Base-by-base conservation (phyloP, 2,888 invertebrate species). In the Drosophila cognata region DNA sequence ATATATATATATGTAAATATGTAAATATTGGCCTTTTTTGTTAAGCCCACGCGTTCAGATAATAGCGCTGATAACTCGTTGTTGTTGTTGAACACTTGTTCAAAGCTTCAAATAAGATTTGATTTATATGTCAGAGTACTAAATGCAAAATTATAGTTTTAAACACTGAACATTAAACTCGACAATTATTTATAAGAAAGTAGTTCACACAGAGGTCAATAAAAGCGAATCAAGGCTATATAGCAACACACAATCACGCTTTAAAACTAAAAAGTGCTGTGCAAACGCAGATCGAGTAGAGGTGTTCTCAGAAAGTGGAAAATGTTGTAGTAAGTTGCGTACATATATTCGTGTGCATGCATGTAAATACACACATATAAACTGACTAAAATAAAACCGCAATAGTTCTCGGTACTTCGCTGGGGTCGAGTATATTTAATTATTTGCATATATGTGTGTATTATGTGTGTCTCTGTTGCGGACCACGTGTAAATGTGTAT, bases 321-420 rank as follows among this genome's bases (percentile, higher is more conserved):
- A 65, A 72, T 72, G 71, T 53, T 55, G 13, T 72, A 72, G 71
- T 72, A 69, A 69, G 69, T 69, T 51, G n/a, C 25, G 38, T 29
- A 41, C 29, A 41, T 57, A 43, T 43, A 11, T 43, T n/a, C 4
- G 18, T 21, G 16, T 10, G 21, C 43, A 21, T 31, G 52, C 33
- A n/a, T 41, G 53, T 36, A 33, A 21, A 16, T 18, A 38, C 52
- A 21, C 21, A 31, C 16, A 52, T 29, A 38, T 31, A 18, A 52
- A 16, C 10, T 18, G 21, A 52, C 31, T n/a, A 36, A 57, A 56
- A 56, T 29, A 16, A 28, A 48, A 63, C 56, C 46, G 35, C 56
- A 56, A 46, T 31, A 48, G 36, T 46, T 35, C n/a, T 46, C 21
- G 25, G 43, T 41, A 55, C 33, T 55, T 31, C n/a, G 56, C 41